phyloP scores from a whole-genome alignment of 2,888 invertebrate species.

The Macrophya annulata region DNA sequence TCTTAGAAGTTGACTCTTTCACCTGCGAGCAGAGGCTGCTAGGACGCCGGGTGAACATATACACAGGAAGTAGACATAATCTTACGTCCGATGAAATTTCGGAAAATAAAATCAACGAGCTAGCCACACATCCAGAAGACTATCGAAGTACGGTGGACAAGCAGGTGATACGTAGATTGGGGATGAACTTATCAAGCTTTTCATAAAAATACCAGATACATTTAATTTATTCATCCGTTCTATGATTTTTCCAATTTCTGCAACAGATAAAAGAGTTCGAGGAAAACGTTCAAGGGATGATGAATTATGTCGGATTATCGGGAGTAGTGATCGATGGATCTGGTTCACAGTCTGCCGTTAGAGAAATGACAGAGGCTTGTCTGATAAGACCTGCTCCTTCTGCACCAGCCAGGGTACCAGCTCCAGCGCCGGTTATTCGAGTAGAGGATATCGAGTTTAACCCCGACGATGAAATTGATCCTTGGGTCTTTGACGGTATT shows the following conservation, averaged over 20 bases:
- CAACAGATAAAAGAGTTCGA: conserved; percentile 67
- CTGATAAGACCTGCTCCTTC: conserved; percentile 67
- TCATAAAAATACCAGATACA: not conserved
- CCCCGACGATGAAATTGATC: conserved; percentile 69
- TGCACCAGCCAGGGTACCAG: conserved; percentile 63
- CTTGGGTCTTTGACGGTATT: conserved; percentile 64
- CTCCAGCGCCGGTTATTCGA: conserved; percentile 60
- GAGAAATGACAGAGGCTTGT: conserved; percentile 68
- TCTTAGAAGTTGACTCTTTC: conserved; percentile 78
- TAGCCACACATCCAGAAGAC: conserved; percentile 65
- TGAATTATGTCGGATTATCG: conserved; percentile 69
- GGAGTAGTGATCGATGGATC: conserved; percentile 67
- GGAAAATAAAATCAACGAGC: conserved; percentile 43
- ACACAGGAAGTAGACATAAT: conserved; percentile 76
- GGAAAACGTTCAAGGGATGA: conserved; percentile 65
- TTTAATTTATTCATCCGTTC: not conserved
- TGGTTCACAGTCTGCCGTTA: conserved; percentile 63
- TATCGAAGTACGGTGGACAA: conserved; percentile 61
- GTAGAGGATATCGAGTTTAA: conserved; percentile 70
- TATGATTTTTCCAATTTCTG: not conserved
- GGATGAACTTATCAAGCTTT: not conserved
- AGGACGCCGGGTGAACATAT: conserved; percentile 78
- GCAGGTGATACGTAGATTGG: conserved; percentile 63
- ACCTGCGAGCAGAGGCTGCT: conserved; percentile 78
- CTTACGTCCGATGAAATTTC: conserved; percentile 53